Percentiles rank a stretch among this genome's conserved stretches.
Conservation (phyloP, 53 echinoderm and acorn worm species). For the Holothuria leucospilota region DNA sequence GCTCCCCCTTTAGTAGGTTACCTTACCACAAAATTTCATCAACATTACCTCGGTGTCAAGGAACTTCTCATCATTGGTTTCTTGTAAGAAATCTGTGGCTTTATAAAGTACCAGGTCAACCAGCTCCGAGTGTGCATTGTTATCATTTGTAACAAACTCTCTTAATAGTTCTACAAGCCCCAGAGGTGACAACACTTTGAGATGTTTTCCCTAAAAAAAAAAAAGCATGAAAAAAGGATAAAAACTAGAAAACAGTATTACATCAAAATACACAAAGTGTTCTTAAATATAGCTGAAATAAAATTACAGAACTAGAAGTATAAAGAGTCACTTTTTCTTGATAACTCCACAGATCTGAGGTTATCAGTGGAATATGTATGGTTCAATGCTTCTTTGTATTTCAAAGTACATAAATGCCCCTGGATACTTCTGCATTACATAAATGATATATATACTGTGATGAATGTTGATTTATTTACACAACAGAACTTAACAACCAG, state of each 20-base stretch:
- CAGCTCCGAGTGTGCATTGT: slow-evolving; percentile 11
- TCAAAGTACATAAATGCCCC: too few species aligned
- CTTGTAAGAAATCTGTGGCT: neutral
- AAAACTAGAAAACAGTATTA: neutral
- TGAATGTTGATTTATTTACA: too few species aligned
- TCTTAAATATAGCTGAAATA: too few species aligned
- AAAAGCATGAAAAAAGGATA: neutral
- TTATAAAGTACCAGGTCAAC: slow-evolving; percentile 18
- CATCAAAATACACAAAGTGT: too few species aligned
- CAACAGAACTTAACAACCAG: too few species aligned
- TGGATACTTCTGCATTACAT: too few species aligned
- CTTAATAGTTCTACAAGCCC: neutral
- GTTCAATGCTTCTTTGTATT: too few species aligned
- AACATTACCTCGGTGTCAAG: slow-evolving; percentile 1
- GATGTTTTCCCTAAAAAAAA: neutral
- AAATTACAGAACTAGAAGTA: too few species aligned
- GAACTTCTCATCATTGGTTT: slow-evolving; percentile 15
- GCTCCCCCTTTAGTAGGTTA: neutral
- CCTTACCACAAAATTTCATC: neutral
- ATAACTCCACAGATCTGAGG: too few species aligned
- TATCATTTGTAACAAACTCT: slow-evolving; percentile 25
- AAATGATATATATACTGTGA: too few species aligned
- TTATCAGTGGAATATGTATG: too few species aligned
- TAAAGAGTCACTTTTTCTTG: too few species aligned
- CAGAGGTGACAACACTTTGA: slow-evolving; percentile 10